Evolutionary conservation across 2,113 vertebrate genomes (phyloP).

Genomic region (Rhynchomys soricoides): DNA sequence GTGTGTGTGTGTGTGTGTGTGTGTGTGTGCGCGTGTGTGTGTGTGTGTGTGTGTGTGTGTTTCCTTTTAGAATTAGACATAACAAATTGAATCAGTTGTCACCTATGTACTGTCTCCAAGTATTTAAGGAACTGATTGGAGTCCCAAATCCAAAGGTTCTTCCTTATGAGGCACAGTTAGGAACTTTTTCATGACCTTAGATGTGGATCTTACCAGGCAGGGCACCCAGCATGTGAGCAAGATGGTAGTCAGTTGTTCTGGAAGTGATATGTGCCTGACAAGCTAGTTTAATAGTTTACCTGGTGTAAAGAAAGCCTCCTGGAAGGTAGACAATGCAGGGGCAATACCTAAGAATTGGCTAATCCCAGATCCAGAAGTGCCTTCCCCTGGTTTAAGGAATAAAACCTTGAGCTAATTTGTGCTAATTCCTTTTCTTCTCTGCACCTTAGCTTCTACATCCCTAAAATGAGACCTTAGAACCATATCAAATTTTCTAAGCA

Average conservation of each 20-base stretch:
- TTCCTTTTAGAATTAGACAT: not conserved
- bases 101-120: not conserved
- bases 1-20: too few species aligned
- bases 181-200: not conserved
- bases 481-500: not conserved
- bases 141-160: not conserved
- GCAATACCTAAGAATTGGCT: not conserved
- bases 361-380: not conserved
- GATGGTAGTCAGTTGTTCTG: not conserved
- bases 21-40: too few species aligned
- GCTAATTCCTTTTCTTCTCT: not conserved
- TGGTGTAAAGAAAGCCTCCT: not conserved
- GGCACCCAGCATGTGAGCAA: not conserved
- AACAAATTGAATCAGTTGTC: not conserved
- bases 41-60: too few species aligned
- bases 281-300: not conserved
- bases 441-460: not conserved
- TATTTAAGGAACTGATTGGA: slow-evolving; percentile 34
- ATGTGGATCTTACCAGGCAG: slow-evolving; percentile 11
- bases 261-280: not conserved
- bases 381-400: not conserved
- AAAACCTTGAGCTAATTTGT: not conserved
- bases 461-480: not conserved
- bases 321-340: not conserved
- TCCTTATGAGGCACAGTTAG: not conserved